Conservation (phyloP, 2,113 vertebrate genomes). For the Alexandromys fortis region DNA sequence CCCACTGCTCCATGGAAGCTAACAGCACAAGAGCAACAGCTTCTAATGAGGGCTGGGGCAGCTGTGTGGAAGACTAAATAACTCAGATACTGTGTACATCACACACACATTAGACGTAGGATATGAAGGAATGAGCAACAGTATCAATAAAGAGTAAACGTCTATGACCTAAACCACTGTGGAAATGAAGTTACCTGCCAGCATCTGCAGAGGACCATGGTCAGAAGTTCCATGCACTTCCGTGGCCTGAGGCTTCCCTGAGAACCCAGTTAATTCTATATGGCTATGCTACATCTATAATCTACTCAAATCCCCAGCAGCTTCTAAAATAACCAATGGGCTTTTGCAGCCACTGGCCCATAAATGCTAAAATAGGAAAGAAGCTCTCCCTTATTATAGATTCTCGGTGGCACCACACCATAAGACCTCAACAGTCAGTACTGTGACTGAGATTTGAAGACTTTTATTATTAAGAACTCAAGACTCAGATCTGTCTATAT, state of each 20-base stretch:
- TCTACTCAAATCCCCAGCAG: not conserved
- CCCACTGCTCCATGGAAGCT: not conserved
- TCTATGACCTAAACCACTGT: not conserved
- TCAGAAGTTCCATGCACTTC: not conserved
- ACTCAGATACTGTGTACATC: fast-evolving
- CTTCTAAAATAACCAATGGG: not conserved
- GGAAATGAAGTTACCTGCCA: not conserved
- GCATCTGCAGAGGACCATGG: not conserved
- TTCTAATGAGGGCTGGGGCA: not conserved
- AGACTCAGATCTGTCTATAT: not conserved
- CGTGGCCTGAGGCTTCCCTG: fast-evolving
- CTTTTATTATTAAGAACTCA: not conserved
- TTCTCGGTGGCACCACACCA: not conserved
- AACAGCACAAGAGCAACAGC: not conserved
- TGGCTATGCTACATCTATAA: not conserved
- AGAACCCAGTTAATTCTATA: not conserved
- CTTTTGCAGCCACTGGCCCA: not conserved
- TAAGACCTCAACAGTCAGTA: not conserved
- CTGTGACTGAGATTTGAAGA: not conserved
- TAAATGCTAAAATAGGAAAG: not conserved
- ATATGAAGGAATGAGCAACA: not conserved
- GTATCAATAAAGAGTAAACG: not conserved
- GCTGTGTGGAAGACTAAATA: fast-evolving
- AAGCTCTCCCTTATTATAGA: not conserved
- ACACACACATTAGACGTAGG: fast-evolving